Evolutionary conservation across 2,888 invertebrate species (phyloP), one percentile per base, ranked within the genome.

Genomic region (Melangyna quadrimaculata): DNA sequence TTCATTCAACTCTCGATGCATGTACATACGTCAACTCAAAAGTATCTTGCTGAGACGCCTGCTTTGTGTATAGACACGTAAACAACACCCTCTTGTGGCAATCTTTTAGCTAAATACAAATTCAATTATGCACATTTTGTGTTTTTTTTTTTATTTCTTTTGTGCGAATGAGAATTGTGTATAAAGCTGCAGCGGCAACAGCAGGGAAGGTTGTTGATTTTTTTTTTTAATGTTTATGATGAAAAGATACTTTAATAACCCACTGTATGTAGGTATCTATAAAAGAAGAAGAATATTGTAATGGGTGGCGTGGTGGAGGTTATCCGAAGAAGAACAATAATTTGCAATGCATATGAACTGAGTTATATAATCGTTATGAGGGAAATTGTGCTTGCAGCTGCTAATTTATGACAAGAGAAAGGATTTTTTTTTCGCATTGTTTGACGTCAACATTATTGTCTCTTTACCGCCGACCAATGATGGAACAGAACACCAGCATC

Each of bases 341-440:
- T 29, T 78, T 70, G 45, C 65, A 74, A 59, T 78, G 78, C 83
- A 78, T 78, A 63, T 63, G 17, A 78, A 78, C 69, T 83, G 83
- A 73, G 57, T 70, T 83, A 74, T 78, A 70, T 78, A 78, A 78
- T 83, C 83, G 57, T 78, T 73, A 78, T 83, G 73, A 78, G 78
- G 73, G 69, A 83, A 81, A 83, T 83, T 70, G 69, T 59, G 70
- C 78, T 67, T 73, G 78, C 69, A 73, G 82, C 29, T 22, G 78
- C 32, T 82, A 70, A 83, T 78, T 83, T 74, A 83, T 82, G 82
- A 73, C 57, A 79, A 73, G 67, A 72, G 59, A 71, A 65, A 77
- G 35, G 57, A 65, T 65, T 72, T 65, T 67, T 63, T 45, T 12
- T 53, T 5, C 4, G 19, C 19, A 22, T 59, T 59, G 59, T 59